Evolutionary conservation across 2,888 invertebrate genomes (phyloP), one percentile per base, ranked within the genome.

Genomic region (Ligdia adustata): DNA sequence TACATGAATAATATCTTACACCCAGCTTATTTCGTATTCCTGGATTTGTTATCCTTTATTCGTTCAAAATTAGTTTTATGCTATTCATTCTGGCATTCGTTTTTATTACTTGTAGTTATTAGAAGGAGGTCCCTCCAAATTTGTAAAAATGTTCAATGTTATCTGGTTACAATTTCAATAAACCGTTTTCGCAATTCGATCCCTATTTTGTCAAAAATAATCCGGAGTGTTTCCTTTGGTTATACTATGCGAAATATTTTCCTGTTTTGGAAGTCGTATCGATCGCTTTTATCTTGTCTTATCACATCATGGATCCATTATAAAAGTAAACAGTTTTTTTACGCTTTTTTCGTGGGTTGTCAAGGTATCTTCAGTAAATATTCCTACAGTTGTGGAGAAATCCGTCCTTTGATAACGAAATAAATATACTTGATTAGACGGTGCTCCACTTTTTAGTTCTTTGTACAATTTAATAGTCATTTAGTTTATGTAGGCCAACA

Each of bases 81-180:
- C n/a, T n/a, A n/a, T n/a, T n/a, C n/a, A n/a, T n/a, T n/a, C n/a
- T n/a, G n/a, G n/a, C n/a, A n/a, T n/a, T n/a, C n/a, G n/a, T n/a
- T n/a, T n/a, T n/a, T n/a, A n/a, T n/a, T n/a, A n/a, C n/a, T n/a
- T n/a, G n/a, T n/a, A n/a, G n/a, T n/a, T n/a, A n/a, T n/a, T n/a
- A n/a, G n/a, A n/a, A n/a, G n/a, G n/a, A n/a, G n/a, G n/a, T n/a
- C n/a, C n/a, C n/a, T n/a, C n/a, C n/a, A n/a, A n/a, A n/a, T n/a
- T n/a, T n/a, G n/a, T 6, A 7, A 31, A 15, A 4, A 13, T 4
- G 31, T 40, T 22, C 47, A 48, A 41, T 20, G 41, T 14, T 48
- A 48, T 41, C 32, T 27, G 27, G 37, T 48, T 48, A 48, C 47
- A 41, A 31, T 48, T 31, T 37, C 40, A 34, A 46, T 45, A 45